Evolutionary conservation across 2,888 invertebrate genomes (phyloP), one percentile per base, ranked within the genome.

Genomic region (Stratiomys singularior): DNA sequence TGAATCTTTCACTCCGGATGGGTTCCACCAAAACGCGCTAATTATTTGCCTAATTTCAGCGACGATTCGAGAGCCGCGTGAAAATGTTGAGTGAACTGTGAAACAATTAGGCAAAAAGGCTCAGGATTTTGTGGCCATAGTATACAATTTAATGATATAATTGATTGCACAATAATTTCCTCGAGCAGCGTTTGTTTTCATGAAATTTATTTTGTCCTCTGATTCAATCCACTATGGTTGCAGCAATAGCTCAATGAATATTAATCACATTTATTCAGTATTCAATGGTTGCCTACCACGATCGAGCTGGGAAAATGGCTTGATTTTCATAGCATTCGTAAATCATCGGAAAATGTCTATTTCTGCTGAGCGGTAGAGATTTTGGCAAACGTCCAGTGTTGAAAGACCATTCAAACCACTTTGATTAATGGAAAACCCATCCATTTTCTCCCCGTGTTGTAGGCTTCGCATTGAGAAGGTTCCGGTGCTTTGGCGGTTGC

Each of bases 371-470:
- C 52, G 52, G 52, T 63, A 27, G 28, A 25, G 28, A n/a, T 63
- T 25, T 69, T 69, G 69, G 69, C 69, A 46, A 69, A 46, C 25
- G 69, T 69, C 69, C 69, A 69, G 69, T 25, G 47, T 46, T 47
- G 69, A 69, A 46, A 69, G 69, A 69, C 69, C 69, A 46, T 47
- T 47, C 69, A 69, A 69, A 63, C 25, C 47, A 46, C 47, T 69
- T 69, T 69, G 69, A 69, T 69, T 69, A 69, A 69, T 69, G 69
- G 69, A 69, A 69, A 47, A 9, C 47, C 47, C 69, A 47, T 46
- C 46, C 21, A 25, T 9, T 15, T 15, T 5, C 46, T 27, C 25
- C 27, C 27, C 37, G 9, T 37, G 37, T 37, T 37, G 37, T 37
- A 37, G 37, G 37, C 37, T 37, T 37, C 9, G 37, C 9, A 37